A percentile compares a stretch with the other conserved stretches of the same genome.
Evolutionary conservation across 2,888 invertebrate genomes (phyloP).

Genomic region (Leucania comma): DNA sequence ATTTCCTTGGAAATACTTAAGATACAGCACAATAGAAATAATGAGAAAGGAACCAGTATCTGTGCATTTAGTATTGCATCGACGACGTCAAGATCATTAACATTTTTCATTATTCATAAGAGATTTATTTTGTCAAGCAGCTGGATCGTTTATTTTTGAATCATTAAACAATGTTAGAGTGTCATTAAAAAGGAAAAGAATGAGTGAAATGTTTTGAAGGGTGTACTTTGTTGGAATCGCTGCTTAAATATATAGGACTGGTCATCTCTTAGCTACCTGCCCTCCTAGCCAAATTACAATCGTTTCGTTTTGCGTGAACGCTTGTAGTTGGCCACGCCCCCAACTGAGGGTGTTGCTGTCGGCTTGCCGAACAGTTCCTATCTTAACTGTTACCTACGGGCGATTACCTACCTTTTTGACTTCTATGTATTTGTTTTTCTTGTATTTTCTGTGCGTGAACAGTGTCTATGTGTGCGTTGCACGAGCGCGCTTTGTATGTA

Average conservation of each 20-base stretch:
- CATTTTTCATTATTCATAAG: constrained; percentile 62
- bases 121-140: constrained; percentile 30
- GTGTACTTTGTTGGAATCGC: not conserved
- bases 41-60: constrained; percentile 53
- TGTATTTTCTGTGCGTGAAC: too few species aligned
- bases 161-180: constrained; percentile 19
- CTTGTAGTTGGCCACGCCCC: too few species aligned
- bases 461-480: too few species aligned
- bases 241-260: not conserved
- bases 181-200: constrained; percentile 10
- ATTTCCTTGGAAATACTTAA: constrained; percentile 58
- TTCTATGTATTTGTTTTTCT: too few species aligned
- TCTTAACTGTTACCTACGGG: too few species aligned
- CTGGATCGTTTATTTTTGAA: constrained; percentile 22
- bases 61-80: constrained; percentile 49
- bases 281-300: too few species aligned
- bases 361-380: too few species aligned
- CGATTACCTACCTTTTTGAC: too few species aligned
- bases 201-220: not conserved
- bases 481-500: too few species aligned
- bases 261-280: too few species aligned
- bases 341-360: too few species aligned
- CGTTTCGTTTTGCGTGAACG: too few species aligned
- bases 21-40: constrained; percentile 65
- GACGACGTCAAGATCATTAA: constrained; percentile 52